These are phyloP conservation scores for Stercorarius parasiticus DNA, from an alignment of 2,113 vertebrate genomes.

Conservation along the genomic window DNA sequence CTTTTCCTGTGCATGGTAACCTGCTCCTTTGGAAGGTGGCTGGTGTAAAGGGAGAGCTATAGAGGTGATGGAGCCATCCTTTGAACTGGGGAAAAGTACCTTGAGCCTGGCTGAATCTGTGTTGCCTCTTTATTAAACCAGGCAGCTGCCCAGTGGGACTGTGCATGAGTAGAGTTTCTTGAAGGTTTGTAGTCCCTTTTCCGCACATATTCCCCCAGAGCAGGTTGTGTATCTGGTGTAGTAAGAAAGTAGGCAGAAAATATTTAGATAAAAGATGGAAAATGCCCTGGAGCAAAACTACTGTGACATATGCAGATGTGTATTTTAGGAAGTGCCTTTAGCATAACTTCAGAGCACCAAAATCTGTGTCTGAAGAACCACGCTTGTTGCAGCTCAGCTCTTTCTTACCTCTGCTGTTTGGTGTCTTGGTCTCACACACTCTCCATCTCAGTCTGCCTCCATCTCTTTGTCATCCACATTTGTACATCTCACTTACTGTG, in stretches of 20 bases:
- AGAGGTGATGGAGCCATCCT: neutral
- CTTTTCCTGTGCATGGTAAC: neutral
- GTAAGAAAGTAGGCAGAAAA: neutral
- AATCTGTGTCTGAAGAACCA: neutral
- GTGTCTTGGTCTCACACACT: neutral
- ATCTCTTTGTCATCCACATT: neutral
- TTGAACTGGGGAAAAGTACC: neutral
- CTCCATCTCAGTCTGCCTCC: neutral
- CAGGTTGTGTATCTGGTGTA: neutral
- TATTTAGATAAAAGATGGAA: neutral
- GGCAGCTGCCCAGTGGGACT: neutral
- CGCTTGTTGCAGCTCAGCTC: neutral
- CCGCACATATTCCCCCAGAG: neutral
- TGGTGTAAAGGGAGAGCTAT: neutral
- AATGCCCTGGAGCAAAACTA: neutral
- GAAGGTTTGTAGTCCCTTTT: neutral
- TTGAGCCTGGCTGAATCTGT: neutral
- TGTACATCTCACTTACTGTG: neutral
- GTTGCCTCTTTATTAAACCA: neutral
- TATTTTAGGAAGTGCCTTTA: neutral
- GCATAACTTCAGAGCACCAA: neutral
- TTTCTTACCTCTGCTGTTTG: neutral
- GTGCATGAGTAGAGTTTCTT: neutral
- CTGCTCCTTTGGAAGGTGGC: neutral
- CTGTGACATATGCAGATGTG: neutral